Evolutionary conservation across 2,113 vertebrate species (phyloP).

Genomic region (Connochaetes taurinus): DNA sequence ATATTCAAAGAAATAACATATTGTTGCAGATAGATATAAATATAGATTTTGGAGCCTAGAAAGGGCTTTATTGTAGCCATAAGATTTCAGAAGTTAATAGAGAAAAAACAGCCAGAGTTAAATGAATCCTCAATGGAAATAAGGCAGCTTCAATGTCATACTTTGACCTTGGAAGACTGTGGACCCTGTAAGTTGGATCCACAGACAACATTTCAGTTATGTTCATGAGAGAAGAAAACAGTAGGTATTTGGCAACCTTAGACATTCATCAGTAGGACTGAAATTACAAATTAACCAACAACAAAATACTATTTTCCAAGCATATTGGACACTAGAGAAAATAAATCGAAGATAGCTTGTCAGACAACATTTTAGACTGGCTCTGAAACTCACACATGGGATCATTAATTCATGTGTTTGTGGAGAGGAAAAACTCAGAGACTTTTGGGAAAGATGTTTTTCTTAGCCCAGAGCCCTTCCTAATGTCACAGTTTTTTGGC

Average conservation of each 20-base stretch:
- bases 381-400: constrained; percentile 52
- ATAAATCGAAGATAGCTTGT: constrained; percentile 63
- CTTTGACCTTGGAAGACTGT: neutral
- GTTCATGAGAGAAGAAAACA: neutral
- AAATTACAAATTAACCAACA: constrained; percentile 58
- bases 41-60: neutral
- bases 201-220: neutral
- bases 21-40: neutral
- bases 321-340: constrained; percentile 67
- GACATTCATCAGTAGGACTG: constrained; percentile 49
- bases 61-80: neutral
- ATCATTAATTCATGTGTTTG: constrained; percentile 72
- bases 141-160: neutral
- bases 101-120: neutral
- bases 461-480: constrained; percentile 64
- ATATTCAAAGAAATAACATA: neutral
- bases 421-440: constrained; percentile 54
- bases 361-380: constrained; percentile 60
- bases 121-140: neutral
- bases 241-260: constrained; percentile 33
- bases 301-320: constrained; percentile 63
- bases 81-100: neutral
- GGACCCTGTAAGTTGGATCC: neutral
- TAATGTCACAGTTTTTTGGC: constrained; percentile 68
- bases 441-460: constrained; percentile 68